phyloP scores from a whole-genome alignment of 2,113 vertebrate genomes.

The Emydura subglobosa region DNA sequence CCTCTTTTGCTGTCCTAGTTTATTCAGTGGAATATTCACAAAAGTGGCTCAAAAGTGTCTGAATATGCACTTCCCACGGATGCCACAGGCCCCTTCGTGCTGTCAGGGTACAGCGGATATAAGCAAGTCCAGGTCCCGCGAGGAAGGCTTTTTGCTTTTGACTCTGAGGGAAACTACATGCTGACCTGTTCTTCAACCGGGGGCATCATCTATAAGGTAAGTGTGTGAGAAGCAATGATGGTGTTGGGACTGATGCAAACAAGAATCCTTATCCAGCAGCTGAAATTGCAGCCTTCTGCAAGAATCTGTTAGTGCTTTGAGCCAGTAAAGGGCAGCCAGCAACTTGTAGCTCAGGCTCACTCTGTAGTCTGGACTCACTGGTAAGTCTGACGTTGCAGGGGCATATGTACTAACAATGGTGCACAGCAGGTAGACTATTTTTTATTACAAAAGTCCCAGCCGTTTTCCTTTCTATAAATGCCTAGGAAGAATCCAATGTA shows the following conservation, averaged over 20 bases:
- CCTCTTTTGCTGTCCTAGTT: slow-evolving; percentile 81
- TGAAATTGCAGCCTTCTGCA: not conserved
- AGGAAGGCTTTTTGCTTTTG: slow-evolving; percentile 95
- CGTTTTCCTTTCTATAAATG: not conserved
- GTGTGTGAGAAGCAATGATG: not conserved
- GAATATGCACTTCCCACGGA: slow-evolving; percentile 89
- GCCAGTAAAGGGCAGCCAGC: not conserved
- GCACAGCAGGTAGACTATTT: not conserved
- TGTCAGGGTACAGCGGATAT: slow-evolving; percentile 96
- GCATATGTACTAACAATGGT: not conserved
- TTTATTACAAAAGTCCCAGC: not conserved
- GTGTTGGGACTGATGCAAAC: not conserved
- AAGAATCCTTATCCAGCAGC: not conserved
- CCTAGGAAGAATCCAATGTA: not conserved
- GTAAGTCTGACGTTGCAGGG: not conserved
- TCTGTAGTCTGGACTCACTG: not conserved
- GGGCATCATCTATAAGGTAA: slow-evolving; percentile 92
- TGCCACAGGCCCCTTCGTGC: slow-evolving; percentile 93
- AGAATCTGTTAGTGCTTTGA: not conserved
- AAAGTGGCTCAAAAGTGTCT: slow-evolving; percentile 91
- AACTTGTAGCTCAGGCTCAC: not conserved
- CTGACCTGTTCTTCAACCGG: slow-evolving; percentile 91
- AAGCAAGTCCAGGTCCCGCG: slow-evolving; percentile 95
- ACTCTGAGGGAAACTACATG: slow-evolving; percentile 95
- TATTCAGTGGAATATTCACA: slow-evolving; percentile 99